Evolutionary conservation across 2,797 vertebrate species (phyloP).

Genomic region (Fringilla coelebs): DNA sequence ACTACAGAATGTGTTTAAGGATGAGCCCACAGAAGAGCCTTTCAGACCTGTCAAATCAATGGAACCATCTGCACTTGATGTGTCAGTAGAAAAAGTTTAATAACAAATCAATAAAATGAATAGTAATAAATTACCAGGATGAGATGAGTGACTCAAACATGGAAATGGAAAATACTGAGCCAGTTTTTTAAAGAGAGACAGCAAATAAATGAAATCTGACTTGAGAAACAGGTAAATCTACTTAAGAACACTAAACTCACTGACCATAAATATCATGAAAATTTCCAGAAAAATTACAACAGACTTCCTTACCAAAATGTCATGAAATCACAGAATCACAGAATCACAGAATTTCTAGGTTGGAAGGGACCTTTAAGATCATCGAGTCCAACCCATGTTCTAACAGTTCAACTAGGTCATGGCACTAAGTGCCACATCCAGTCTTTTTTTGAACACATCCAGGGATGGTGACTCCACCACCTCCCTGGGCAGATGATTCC

Average conservation of each 20-base stretch:
- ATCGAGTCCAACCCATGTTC: no score
- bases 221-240: background rate
- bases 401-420: no score
- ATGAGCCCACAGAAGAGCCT: slow-evolving; percentile 12
- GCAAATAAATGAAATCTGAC: background rate
- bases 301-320: background rate
- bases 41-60: slow-evolving; percentile 35
- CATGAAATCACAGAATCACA: no score
- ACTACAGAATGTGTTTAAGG: background rate
- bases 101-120: slow-evolving; percentile 35
- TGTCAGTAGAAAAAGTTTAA: slow-evolving; percentile 17
- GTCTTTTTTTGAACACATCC: no score
- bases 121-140: background rate
- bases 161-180: background rate
- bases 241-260: background rate
- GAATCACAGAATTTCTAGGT: no score
- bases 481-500: no score
- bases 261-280: background rate
- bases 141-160: background rate
- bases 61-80: background rate
- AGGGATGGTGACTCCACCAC: no score
- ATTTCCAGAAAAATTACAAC: background rate
- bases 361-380: no score
- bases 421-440: no score
- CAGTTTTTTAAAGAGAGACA: background rate